Evolutionary conservation across 2,888 invertebrate genomes (phyloP).

Genomic region (Argynnis bischoffii): DNA sequence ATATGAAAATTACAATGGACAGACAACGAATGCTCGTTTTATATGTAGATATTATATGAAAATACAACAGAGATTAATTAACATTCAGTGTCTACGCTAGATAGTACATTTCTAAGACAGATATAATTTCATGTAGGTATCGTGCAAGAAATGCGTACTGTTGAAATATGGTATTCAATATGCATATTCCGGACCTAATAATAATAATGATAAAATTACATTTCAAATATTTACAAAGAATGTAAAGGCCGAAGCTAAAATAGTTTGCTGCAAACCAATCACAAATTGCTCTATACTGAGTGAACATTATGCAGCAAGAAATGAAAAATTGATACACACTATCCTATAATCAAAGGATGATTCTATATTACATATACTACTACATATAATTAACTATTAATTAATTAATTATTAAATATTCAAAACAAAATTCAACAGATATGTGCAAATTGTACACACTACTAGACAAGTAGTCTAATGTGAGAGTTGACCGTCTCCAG

Average conservation of each 20-base stretch:
- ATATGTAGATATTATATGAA: background rate
- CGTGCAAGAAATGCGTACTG: too few relatives aligned
- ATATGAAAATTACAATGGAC: constrained; percentile 18
- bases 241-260: background rate
- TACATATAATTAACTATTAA: too few relatives aligned
- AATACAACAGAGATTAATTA: background rate
- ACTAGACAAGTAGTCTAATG: too few relatives aligned
- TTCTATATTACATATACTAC: too few relatives aligned
- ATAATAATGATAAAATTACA: constrained; percentile 5
- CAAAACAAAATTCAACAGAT: too few relatives aligned
- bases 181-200: background rate
- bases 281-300: constrained; percentile 4
- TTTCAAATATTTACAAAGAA: background rate
- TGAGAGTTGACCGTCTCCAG: too few relatives aligned
- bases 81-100: background rate
- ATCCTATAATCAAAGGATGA: background rate
- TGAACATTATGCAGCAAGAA: background rate
- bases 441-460: too few relatives aligned
- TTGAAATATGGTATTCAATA: too few relatives aligned
- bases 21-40: constrained; percentile 5
- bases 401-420: too few relatives aligned
- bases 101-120: background rate
- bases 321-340: background rate
- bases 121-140: background rate
- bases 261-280: constrained; percentile 12